Evolutionary conservation across 2,113 vertebrate genomes (phyloP), one percentile per base, ranked within the genome.

Genomic region (Cyprinus carpio): DNA sequence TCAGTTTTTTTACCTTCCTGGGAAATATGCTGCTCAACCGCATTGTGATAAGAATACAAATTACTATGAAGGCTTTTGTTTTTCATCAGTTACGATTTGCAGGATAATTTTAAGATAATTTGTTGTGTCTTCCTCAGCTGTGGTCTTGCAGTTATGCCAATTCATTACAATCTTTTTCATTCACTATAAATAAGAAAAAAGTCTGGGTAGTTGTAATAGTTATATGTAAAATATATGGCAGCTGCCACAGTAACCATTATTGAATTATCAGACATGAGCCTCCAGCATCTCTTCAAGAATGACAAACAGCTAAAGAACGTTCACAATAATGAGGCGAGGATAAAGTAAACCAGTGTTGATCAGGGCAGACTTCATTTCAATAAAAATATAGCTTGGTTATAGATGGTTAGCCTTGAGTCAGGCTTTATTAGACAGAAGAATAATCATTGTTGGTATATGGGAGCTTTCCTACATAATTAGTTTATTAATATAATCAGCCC

Each of bases 401-500:
- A 80, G 81, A 80, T 87, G 83, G 83, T 80, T 85, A 85, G 46
- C 83, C 82, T 71, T 51, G 85, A 62, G 85, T 81, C 84, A 86
- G 67, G 64, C 80, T 87, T 85, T 82, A 89, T 85, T 87, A 89
- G 54, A 83, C 65, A 78, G 84, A 82, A 69, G 80, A 87, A 87
- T 83, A 89, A 87, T 89, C 88, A 76, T 67, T 87, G 85, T 83
- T 87, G 79, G 83, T 87, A 83, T 81, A 87, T 75, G 49, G 75
- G 46, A 80, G 83, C 83, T 75, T 87, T 85, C 83, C 88, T 83
- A 46, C 56, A 84, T 84, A 87, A 89, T 89, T 87, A 87, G 80
- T 89, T 89, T 83, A 85, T 85, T 85, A 88, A 77, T 81, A 79
- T 85, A 89, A 89, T 87, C 82, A 84, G 71, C 67, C 40, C 5